Evolutionary conservation across 2,113 vertebrate species (phyloP).

Genomic region (Shinisaurus crocodilurus): DNA sequence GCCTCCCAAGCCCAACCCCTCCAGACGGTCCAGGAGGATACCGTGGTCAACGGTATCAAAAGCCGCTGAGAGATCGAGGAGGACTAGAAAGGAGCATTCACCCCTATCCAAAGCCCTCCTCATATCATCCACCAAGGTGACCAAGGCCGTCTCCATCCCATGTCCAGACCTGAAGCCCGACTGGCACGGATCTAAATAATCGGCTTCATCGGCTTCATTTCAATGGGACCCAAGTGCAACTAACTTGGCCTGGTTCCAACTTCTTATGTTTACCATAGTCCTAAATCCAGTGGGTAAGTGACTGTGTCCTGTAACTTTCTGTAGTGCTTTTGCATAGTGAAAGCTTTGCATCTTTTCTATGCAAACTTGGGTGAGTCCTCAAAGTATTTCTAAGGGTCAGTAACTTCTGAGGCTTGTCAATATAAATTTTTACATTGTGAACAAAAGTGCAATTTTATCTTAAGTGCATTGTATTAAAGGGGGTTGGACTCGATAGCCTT

Average conservation of each 20-base stretch:
- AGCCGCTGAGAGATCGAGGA: no score
- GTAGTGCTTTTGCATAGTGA: slow-evolving; percentile 43
- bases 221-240: background rate
- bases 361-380: background rate
- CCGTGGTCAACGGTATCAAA: no score
- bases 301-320: slow-evolving; percentile 40
- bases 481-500: no score
- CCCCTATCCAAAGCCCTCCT: no score
- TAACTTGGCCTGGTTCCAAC: background rate
- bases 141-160: no score
- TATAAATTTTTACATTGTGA: background rate
- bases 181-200: no score
- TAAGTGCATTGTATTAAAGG: background rate
- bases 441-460: rapidly evolving
- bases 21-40: no score
- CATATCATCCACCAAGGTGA: no score
- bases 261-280: slow-evolving; percentile 8
- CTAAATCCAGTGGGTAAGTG: slow-evolving; percentile 36
- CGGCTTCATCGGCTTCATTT: no score
- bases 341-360: background rate
- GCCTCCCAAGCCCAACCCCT: no score
- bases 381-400: slow-evolving; percentile 26
- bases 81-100: no score
- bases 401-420: background rate
- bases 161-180: no score